Percentiles rank a stretch among this genome's conserved stretches.
Evolutionary conservation across 2,888 invertebrate genomes (phyloP).

Genomic region (Hipparchia sbordonii): DNA sequence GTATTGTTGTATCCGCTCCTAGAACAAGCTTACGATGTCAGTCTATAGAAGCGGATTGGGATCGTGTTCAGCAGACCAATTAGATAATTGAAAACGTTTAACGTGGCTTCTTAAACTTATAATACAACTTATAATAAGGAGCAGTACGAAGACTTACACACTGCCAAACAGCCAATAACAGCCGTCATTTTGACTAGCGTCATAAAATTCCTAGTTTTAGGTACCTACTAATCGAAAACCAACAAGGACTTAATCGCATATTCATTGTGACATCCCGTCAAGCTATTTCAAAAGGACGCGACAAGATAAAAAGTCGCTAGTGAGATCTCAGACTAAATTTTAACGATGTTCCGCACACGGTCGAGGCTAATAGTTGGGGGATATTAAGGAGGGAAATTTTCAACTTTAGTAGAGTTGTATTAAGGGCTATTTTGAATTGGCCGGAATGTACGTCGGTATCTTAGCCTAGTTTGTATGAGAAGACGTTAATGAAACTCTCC

Average conservation of each 20-base stretch:
- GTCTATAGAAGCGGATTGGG: too few species aligned
- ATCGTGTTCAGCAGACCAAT: too few species aligned
- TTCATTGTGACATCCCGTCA: too few species aligned
- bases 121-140: too few species aligned
- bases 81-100: too few species aligned
- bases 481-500: conserved; percentile 18
- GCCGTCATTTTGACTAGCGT: too few species aligned
- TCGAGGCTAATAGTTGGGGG: conserved; percentile 9
- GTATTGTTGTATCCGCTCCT: too few species aligned
- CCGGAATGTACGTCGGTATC: not conserved
- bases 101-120: too few species aligned
- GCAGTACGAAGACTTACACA: too few species aligned
- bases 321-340: not conserved
- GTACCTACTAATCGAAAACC: not conserved
- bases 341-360: conserved; percentile 16
- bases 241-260: not conserved
- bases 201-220: not conserved
- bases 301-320: conserved; percentile 12
- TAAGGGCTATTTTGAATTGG: conserved; percentile 2
- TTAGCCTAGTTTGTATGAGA: conserved; percentile 2
- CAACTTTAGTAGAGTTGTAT: not conserved
- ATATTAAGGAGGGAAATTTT: not conserved
- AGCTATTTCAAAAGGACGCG: not conserved
- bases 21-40: too few species aligned
- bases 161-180: too few species aligned